Percentiles rank a stretch among this genome's conserved stretches.
Evolutionary conservation across 2,113 vertebrate species (phyloP).

Genomic region (Oxygymnocypris stewartii): DNA sequence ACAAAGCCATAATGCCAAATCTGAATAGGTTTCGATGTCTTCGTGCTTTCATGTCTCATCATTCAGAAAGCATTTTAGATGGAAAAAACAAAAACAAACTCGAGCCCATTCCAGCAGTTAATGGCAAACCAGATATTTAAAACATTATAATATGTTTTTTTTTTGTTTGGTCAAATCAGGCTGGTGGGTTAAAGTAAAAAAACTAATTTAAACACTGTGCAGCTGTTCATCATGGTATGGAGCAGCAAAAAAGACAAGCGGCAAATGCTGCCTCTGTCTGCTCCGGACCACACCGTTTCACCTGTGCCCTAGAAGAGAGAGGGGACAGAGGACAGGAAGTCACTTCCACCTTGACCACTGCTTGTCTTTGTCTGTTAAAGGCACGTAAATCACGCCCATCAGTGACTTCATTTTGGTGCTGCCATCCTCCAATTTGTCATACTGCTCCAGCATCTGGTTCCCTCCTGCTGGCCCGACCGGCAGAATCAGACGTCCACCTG

Average conservation of each 20-base stretch:
- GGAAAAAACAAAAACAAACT: not conserved
- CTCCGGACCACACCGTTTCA: constrained; percentile 94
- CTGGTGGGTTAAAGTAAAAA: constrained; percentile 15
- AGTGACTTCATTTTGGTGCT: constrained; percentile 98
- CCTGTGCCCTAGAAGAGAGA: constrained; percentile 85
- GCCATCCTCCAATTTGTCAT: constrained; percentile 97
- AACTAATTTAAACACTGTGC: constrained; percentile 64
- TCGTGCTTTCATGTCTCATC: not conserved
- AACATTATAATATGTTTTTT: not conserved
- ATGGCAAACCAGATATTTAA: not conserved
- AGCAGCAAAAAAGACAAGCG: constrained; percentile 81
- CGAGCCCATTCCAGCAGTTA: constrained; percentile 28
- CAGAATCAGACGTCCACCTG: constrained; percentile 94
- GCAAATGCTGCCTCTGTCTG: constrained; percentile 81
- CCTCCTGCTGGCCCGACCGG: constrained; percentile 96
- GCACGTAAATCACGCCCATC: constrained; percentile 99
- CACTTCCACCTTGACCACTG: constrained; percentile 99
- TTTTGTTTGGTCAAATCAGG: constrained; percentile 13
- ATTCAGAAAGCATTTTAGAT: constrained; percentile 16
- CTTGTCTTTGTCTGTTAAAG: constrained; percentile 99
- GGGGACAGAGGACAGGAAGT: constrained; percentile 89
- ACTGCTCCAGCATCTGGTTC: constrained; percentile 99
- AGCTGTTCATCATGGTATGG: constrained; percentile 78
- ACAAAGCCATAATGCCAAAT: not conserved
- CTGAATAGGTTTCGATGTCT: not conserved